phyloP scores from a whole-genome alignment of 2,797 vertebrate species.

The Lacerta agilis region DNA sequence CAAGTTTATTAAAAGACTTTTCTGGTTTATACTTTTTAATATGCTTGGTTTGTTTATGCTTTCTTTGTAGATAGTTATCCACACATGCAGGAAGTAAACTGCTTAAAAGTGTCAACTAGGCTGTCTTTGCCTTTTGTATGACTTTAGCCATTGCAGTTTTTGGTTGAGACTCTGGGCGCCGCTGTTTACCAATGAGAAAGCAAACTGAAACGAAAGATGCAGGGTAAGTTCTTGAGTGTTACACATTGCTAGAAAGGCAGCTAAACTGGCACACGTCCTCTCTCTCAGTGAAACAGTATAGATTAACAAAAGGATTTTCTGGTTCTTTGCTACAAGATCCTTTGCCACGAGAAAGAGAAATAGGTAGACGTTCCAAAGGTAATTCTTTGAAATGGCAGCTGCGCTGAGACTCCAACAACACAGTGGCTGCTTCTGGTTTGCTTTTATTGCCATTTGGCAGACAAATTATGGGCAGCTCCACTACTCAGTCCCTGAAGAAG shows the following conservation, averaged over 20 bases:
- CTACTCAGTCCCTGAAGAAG: constrained; percentile 76
- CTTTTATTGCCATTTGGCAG: background rate
- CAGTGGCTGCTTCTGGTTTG: background rate
- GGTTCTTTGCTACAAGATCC: background rate
- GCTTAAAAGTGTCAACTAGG: background rate
- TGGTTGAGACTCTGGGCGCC: constrained; percentile 68
- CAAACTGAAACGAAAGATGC: background rate
- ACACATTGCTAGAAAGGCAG: background rate
- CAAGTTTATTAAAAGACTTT: too few species aligned
- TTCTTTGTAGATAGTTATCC: background rate
- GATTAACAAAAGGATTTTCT: background rate
- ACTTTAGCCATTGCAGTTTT: constrained; percentile 39
- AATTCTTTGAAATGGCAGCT: background rate
- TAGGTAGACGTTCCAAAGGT: background rate
- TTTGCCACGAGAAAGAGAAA: background rate
- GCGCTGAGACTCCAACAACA: constrained; percentile 21
- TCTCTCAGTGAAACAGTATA: background rate
- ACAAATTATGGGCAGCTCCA: constrained; percentile 64
- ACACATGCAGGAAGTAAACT: background rate
- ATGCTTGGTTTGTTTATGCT: too few species aligned
- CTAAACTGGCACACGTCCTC: background rate
- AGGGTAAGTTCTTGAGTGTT: background rate
- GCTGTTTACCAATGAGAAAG: constrained; percentile 70
- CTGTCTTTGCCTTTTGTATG: too few species aligned
- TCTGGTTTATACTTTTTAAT: background rate